Evolutionary conservation across 2,113 vertebrate genomes (phyloP).

Genomic region (Paralichthys olivaceus): DNA sequence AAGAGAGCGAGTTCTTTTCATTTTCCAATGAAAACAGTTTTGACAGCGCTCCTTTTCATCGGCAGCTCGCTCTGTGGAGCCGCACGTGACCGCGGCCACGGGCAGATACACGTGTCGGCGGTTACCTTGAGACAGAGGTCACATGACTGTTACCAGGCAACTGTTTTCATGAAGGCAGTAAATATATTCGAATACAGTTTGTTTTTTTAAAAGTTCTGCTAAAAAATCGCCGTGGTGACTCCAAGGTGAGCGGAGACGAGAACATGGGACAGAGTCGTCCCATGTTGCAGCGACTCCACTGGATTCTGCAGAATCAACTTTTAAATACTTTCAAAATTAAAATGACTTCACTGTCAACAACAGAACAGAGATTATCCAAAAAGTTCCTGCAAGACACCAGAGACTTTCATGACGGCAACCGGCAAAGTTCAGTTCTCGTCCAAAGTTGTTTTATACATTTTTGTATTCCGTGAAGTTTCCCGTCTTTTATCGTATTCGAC

Average conservation of each 20-base stretch:
- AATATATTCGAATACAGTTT: background rate
- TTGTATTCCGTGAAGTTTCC: no score
- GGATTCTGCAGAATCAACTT: no score
- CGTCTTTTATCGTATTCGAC: no score
- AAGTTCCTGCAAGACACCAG: no score
- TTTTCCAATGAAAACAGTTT: background rate
- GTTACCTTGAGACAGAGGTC: constrained; percentile 21
- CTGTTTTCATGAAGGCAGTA: background rate
- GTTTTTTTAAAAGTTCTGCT: constrained; percentile 5
- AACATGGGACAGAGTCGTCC: background rate
- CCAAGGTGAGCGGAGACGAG: background rate
- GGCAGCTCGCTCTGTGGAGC: background rate
- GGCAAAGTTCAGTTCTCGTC: no score
- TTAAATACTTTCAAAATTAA: no score
- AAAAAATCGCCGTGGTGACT: background rate
- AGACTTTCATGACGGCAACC: no score
- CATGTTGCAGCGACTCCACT: no score
- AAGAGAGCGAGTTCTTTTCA: constrained; percentile 1
- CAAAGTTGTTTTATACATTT: background rate
- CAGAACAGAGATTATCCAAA: no score
- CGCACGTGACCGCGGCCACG: background rate
- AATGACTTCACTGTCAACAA: no score
- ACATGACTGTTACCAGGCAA: constrained; percentile 54
- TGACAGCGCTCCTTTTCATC: constrained; percentile 25
- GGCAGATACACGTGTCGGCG: background rate